phyloP scores from a whole-genome alignment of 2,113 vertebrate species.

The Dicerorhinus sumatrensis region DNA sequence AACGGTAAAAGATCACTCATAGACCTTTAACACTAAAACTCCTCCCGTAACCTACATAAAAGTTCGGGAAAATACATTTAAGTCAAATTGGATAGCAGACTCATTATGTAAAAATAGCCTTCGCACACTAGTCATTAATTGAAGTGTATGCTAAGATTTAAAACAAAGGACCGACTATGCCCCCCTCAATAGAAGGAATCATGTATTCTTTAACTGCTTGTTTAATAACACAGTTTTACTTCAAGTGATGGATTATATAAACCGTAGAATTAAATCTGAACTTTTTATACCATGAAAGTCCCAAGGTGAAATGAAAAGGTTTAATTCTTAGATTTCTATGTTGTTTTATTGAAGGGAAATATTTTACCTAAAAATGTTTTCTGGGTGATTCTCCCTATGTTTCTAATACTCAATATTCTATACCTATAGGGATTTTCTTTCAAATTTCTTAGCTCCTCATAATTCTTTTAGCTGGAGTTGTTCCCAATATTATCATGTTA shows the following conservation, averaged over 20 bases:
- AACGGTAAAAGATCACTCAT: background rate
- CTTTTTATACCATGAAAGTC: background rate
- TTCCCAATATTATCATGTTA: background rate
- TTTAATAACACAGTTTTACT: conserved; percentile 36
- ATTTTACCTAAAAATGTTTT: background rate
- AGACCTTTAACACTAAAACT: background rate
- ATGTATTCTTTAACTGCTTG: background rate
- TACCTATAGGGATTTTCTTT: background rate
- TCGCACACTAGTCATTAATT: background rate
- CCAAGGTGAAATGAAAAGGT: background rate
- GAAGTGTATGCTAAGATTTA: background rate
- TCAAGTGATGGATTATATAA: background rate
- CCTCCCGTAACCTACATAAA: background rate
- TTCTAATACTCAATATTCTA: background rate
- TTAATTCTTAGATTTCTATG: background rate
- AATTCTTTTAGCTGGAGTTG: background rate
- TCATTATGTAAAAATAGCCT: conserved; percentile 35
- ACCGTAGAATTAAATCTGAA: background rate
- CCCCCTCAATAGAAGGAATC: conserved; percentile 12
- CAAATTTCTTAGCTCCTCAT: background rate
- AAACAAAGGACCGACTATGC: conserved; percentile 41
- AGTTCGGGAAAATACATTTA: background rate
- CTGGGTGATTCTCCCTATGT: background rate
- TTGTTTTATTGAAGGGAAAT: background rate
- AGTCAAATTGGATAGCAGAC: background rate